These are phyloP conservation scores for Agriotes lineatus DNA, from an alignment of 2,888 invertebrate species.

Conservation along the genomic window DNA sequence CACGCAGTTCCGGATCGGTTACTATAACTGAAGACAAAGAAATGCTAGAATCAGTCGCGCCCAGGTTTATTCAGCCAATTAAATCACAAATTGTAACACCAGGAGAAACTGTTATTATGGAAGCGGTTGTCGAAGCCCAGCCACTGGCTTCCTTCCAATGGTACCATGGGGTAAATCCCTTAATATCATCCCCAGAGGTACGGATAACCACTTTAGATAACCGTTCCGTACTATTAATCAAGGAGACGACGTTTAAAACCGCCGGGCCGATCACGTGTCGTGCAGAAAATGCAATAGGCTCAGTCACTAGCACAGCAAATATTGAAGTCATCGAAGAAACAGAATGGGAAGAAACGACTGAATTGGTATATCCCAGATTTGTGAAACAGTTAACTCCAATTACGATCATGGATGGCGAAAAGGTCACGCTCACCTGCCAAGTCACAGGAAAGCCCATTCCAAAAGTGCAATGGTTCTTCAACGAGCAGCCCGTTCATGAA, in stretches of 20 bases:
- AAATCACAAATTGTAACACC: conserved; percentile 77
- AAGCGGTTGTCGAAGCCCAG: conserved; percentile 80
- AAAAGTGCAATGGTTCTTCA: conserved; percentile 84
- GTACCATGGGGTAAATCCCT: conserved; percentile 82
- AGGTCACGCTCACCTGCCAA: conserved; percentile 79
- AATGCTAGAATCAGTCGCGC: conserved; percentile 74
- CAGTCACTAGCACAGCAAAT: conserved; percentile 87
- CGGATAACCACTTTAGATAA: conserved; percentile 82
- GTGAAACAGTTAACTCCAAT: conserved; percentile 78
- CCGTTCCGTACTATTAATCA: conserved; percentile 83
- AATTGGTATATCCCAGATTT: conserved; percentile 82
- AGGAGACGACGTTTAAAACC: conserved; percentile 77
- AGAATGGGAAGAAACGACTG: conserved; percentile 71
- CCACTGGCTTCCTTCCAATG: conserved; percentile 89
- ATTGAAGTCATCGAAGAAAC: conserved; percentile 73
- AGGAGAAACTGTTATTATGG: conserved; percentile 84
- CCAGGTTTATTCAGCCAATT: conserved; percentile 79
- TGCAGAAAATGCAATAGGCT: conserved; percentile 91
- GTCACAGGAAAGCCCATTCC: conserved; percentile 85
- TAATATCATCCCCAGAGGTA: conserved; percentile 77
- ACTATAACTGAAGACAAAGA: conserved; percentile 76
- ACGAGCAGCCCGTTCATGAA: conserved; percentile 77
- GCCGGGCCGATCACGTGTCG: conserved; percentile 86
- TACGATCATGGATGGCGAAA: conserved; percentile 91
- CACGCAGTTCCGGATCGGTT: conserved; percentile 86